Conservation (phyloP, 2,888 invertebrate species). For the Papilio gigon region DNA sequence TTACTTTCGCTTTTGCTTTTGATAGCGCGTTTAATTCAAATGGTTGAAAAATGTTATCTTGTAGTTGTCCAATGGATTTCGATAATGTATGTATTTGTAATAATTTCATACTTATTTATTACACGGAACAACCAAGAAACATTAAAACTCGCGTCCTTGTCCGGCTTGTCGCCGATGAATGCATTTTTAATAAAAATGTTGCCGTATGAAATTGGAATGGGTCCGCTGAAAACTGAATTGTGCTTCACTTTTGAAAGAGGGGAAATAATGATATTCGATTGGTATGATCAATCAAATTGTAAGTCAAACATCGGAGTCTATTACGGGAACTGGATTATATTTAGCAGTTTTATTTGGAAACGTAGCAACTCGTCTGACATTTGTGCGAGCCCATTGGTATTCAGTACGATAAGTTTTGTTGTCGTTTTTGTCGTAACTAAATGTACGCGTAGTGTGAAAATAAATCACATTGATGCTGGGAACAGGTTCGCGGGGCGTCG, state of each 20-base stretch:
- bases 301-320: background rate
- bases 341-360: background rate
- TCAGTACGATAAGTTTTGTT: background rate
- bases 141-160: too few relatives aligned
- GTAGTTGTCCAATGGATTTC: too few relatives aligned
- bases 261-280: background rate
- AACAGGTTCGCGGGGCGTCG: constrained; percentile 19
- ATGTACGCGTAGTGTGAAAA: constrained; percentile 38
- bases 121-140: too few relatives aligned
- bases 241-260: background rate
- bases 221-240: too few relatives aligned
- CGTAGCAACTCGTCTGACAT: background rate
- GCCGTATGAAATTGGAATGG: too few relatives aligned
- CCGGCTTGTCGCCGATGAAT: too few relatives aligned
- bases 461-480: constrained; percentile 17
- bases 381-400: background rate
- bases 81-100: background rate
- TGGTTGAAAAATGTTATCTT: too few relatives aligned
- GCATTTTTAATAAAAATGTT: too few relatives aligned
- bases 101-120: too few relatives aligned
- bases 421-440: constrained; percentile 15
- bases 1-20: background rate
- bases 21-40: background rate
- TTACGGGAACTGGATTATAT: background rate
- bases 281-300: background rate